Conservation (phyloP, 2,888 invertebrate species). For the Drosophila stalkeri region DNA sequence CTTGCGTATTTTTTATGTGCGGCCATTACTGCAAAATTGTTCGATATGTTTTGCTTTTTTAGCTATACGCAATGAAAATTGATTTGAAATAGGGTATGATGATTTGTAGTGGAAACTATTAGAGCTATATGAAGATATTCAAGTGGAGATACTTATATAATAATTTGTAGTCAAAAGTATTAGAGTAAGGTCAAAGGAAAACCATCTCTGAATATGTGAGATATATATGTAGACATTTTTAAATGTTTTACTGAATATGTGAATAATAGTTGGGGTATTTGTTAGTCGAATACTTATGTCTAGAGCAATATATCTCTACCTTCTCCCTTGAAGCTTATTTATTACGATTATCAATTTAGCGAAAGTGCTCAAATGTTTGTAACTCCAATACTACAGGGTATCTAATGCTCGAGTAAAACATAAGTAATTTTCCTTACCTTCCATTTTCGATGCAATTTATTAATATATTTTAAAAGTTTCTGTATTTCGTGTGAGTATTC, state of each 20-base stretch:
- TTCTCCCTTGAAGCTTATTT: not conserved
- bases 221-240: not conserved
- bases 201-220: not conserved
- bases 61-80: not conserved
- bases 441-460: not conserved
- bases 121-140: too few relatives aligned
- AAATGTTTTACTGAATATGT: not conserved
- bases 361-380: not conserved
- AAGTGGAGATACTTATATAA: too few relatives aligned
- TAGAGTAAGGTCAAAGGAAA: not conserved
- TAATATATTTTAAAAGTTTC: too few relatives aligned
- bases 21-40: conserved; percentile 75
- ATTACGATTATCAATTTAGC: not conserved
- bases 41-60: conserved; percentile 53
- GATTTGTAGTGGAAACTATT: too few relatives aligned
- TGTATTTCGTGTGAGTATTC: not conserved
- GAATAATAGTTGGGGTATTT: not conserved
- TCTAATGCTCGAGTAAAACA: not conserved
- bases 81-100: not conserved
- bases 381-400: not conserved
- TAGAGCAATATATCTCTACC: not conserved
- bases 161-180: too few relatives aligned
- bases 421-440: too few relatives aligned
- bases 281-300: not conserved
- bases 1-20: conserved; percentile 74